These are phyloP conservation scores for Hipposideros larvatus DNA, from an alignment of 2,797 vertebrate genomes.

Conservation along the genomic window DNA sequence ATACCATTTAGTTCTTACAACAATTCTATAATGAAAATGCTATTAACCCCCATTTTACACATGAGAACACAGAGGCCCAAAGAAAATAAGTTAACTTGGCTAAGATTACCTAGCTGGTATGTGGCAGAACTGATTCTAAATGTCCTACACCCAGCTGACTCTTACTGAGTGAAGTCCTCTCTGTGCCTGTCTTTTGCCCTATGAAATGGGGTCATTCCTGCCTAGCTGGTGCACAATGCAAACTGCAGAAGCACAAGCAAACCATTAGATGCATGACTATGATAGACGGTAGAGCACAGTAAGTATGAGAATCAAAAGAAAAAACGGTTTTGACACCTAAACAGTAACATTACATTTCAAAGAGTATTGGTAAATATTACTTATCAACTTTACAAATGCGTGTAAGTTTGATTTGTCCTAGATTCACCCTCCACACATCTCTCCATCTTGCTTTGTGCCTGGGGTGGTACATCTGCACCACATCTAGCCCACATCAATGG, in stretches of 20 bases:
- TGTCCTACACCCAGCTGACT: neutral
- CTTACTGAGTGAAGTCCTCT: neutral
- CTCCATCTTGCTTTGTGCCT: neutral
- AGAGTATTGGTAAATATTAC: neutral
- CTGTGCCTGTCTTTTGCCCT: neutral
- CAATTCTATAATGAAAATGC: slow-evolving; percentile 12
- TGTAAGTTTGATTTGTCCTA: neutral
- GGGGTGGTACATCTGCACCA: neutral
- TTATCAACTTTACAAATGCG: neutral
- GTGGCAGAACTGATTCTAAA: neutral
- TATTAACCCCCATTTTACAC: neutral
- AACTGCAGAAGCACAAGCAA: neutral
- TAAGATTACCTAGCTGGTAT: neutral
- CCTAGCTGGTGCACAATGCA: neutral
- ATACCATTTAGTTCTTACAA: neutral
- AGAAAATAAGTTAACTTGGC: neutral
- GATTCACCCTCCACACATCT: neutral
- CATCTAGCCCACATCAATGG: neutral
- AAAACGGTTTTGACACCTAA: slow-evolving; percentile 28
- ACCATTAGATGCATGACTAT: neutral
- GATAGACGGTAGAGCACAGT: neutral
- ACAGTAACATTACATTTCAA: neutral
- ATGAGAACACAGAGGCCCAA: neutral
- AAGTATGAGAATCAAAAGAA: neutral
- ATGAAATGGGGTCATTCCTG: neutral